Evolutionary conservation across 1,140 invertebrate genomes (phyloP), one percentile per base, ranked within the genome.

Genomic region (Drosophila kohkoa): DNA sequence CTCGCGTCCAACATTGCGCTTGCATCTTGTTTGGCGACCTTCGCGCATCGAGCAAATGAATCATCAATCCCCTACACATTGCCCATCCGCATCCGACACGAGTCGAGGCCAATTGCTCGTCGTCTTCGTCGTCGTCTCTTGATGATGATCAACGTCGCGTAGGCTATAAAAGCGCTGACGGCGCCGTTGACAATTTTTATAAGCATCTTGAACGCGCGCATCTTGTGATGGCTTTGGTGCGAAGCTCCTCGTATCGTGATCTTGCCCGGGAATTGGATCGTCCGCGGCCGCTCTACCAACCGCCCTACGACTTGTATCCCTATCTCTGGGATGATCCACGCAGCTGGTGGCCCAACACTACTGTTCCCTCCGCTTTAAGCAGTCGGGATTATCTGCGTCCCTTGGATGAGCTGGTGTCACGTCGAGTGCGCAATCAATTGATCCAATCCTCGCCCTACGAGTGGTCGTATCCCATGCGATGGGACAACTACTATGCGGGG

Each of bases 401-500:
- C 2, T 15, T 92, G 76, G 90, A 92, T 11, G 90, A 92, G n/a
- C 57, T 92, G 30, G 90, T 92, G 16, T 75, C 87, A 13, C 79
- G 90, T 8, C 87, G 90, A 0, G 90, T 92, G 38, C 73, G 87
- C 7, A 92, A 92, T 49, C 90, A 92, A 54, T 58, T 89, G 1
- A 92, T 92, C 15, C 90, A 92, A 54, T 89, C 90, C 1, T 76
- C 74, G 7, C 79, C 80, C 16, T 76, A 85, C 20, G 90, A 92
- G 1, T 92, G 90, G 90, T 25, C 77, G 0, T 71, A 91, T 77
- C 90, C 90, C 25, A 86, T 92, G 83, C 69, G 81, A 5, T 92
- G 90, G 90, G 83, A 92, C 15, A 91, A 92, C 48, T 92, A 92
- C 54, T 92, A 92, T 30, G 94, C 96, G 55, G 95, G 95, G 54